Evolutionary conservation across 2,113 vertebrate genomes (phyloP), one percentile per base, ranked within the genome.

Genomic region (Grammomys dolichurus): DNA sequence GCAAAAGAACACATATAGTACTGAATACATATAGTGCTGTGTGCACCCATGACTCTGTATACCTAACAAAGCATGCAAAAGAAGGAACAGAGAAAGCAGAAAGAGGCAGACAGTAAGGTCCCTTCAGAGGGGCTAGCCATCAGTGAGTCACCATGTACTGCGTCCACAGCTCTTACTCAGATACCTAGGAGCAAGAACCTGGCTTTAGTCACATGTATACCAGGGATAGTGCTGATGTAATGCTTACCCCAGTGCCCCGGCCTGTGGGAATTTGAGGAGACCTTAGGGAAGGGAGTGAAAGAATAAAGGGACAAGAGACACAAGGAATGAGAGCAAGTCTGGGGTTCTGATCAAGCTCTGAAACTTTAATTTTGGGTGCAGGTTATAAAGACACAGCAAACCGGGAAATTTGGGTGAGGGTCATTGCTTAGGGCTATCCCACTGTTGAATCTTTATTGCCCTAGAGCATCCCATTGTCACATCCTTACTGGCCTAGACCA

Each of bases 51-150:
- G 36, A 11, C 10, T 73, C 13, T n/a, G 17, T 58, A 76, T 11
- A 31, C 16, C 14, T 26, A 54, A 22, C 70, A 75, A n/a, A 81
- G 54, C 82, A 77, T n/a, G 48, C 58, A 86, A 54, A 86, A 73
- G n/a, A 90, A 92, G 97, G 89, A 91, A 86, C 92, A 97, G 90
- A 92, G 94, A 65, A 97, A 93, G 89, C 46, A 94, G 95, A 46
- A 95, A 63, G 75, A 58, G 16, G n/a, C 96, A 31, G 89, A 88
- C 84, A 63, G 16, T 46, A 69, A 90, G 95, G 13, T 76, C 95
- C 91, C 89, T 97, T 81, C 85, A 87, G 40, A 91, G 51, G 43
- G 26, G 33, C 43, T 67, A 51, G 80, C 31, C 56, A 36, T 51
- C 1, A 0, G 81, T 1, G 20, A 67, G 13, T 9, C 75, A 54